Conservation (phyloP, 1,140 invertebrate genomes). For the Colletes latitarsis region DNA sequence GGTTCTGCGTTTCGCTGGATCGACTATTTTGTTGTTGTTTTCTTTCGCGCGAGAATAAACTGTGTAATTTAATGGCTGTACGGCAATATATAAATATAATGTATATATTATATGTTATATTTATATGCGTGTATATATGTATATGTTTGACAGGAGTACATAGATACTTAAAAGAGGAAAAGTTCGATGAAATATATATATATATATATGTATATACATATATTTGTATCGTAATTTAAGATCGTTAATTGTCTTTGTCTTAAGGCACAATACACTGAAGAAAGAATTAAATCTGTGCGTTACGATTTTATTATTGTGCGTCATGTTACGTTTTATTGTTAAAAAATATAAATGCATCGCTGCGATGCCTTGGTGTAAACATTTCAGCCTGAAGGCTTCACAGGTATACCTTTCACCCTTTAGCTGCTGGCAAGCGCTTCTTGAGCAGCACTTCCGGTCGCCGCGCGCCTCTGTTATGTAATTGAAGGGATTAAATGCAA, state of each 20-base stretch:
- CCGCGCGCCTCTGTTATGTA: slow-evolving; percentile 17
- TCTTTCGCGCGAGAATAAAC: background rate
- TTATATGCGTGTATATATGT: slow-evolving; percentile 22
- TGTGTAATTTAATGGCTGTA: background rate
- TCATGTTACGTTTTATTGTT: slow-evolving; percentile 6
- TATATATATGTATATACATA: background rate
- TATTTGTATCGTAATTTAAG: slow-evolving; percentile 20
- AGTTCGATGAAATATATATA: slow-evolving; percentile 17
- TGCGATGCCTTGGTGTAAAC: background rate
- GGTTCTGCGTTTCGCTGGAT: background rate
- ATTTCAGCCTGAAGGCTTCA: slow-evolving; percentile 14
- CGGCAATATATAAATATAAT: slow-evolving; percentile 21
- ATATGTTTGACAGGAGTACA: background rate
- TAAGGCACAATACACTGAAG: background rate
- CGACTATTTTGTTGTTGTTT: background rate
- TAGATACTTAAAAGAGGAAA: slow-evolving; percentile 16
- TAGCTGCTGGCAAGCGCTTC: background rate
- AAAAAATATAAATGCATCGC: slow-evolving; percentile 1
- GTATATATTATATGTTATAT: slow-evolving; percentile 44
- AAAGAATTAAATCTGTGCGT: background rate
- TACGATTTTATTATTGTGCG: slow-evolving; percentile 1
- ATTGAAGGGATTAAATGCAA: slow-evolving; percentile 42
- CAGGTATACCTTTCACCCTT: slow-evolving; percentile 10
- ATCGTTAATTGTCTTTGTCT: slow-evolving; percentile 7
- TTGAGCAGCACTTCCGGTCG: slow-evolving; percentile 2